Base-by-base conservation (phyloP, 1,140 invertebrate genomes). In the Nephotettix cincticeps region DNA sequence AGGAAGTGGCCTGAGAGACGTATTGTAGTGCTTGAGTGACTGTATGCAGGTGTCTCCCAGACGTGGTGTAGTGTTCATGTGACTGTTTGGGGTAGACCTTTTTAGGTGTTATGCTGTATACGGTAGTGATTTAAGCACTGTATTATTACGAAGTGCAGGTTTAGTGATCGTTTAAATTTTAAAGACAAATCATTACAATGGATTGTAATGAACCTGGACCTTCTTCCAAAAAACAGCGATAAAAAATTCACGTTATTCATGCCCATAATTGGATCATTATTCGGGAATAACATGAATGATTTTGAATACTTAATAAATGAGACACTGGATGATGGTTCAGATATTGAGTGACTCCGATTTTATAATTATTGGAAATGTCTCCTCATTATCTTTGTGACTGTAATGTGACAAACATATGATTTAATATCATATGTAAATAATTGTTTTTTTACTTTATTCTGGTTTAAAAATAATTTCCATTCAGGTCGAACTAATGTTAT, bases 1-100 rank as follows among this genome's bases (percentile, higher is more conserved):
- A 63, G 13, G 29, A 63, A 63, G 58, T 63, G 58, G 58, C 58
- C 23, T 28, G 58, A 27, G 58, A 63, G 58, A 63, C 58, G 58
- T 63, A 63, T 63, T 63, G 58, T 28, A 63, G 58, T 63, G 58
- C 9, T 63, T 54, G 19, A 11, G 47, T 54, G 11, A 54, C 9
- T 54, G 4, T 54, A n/a, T 21, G 47, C 6, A 4, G 6, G 47
- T 54, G 47, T 54, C 19, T 19, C 47, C 9, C 23, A 54, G 47
- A 54, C 47, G 47, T 54, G 47, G 13, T 54, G 47, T 54, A 54
- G 47, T 54, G 19, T 6, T 54, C 23, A 11, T 54, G 47, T 54
- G 4, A 54, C 47, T 54, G 13, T 11, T 14, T 19, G 13, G 23
- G 6, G 47, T 11, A 54, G 6, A n/a, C 13, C 23, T 19, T 19